Conservation (phyloP, 2,113 vertebrate species). For the Dicerorhinus sumatrensis region DNA sequence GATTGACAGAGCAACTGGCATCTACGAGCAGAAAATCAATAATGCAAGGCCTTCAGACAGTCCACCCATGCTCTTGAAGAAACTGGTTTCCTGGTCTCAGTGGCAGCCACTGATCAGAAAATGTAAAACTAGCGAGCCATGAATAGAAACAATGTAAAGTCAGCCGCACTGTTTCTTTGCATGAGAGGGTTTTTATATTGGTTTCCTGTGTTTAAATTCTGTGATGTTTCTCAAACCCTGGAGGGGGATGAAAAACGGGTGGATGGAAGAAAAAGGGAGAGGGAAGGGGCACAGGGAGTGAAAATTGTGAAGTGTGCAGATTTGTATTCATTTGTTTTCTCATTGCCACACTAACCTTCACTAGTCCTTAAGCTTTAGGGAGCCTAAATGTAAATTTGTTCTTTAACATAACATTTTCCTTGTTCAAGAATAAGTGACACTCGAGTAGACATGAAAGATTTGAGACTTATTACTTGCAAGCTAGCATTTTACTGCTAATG, state of each 20-base stretch:
- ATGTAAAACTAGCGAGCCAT: conserved; percentile 93
- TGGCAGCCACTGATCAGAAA: conserved; percentile 93
- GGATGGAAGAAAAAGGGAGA: background rate
- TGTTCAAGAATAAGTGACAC: conserved; percentile 85
- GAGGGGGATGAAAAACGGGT: conserved; percentile 61
- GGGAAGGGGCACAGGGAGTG: accelerated
- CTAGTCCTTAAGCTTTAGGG: conserved; percentile 86
- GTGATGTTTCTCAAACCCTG: conserved; percentile 76
- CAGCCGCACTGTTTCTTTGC: conserved; percentile 87
- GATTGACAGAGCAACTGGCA: conserved; percentile 94
- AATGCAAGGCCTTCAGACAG: conserved; percentile 91
- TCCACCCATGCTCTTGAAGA: conserved; percentile 89
- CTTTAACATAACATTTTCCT: conserved; percentile 88
- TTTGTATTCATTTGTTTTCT: conserved; percentile 87
- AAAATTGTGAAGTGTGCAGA: conserved; percentile 76
- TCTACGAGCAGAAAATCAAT: conserved; percentile 93
- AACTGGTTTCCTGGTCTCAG: conserved; percentile 91
- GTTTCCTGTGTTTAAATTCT: conserved; percentile 86
- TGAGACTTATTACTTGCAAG: conserved; percentile 89
- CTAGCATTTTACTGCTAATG: conserved; percentile 88
- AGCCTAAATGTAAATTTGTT: conserved; percentile 88
- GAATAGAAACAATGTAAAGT: conserved; percentile 93
- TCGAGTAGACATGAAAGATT: conserved; percentile 89
- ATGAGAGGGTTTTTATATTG: conserved; percentile 86
- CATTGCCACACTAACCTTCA: conserved; percentile 87